These are phyloP conservation scores for Stratiolaelaps scimitus DNA, from an alignment of 1,140 invertebrate genomes.

Conservation along the genomic window DNA sequence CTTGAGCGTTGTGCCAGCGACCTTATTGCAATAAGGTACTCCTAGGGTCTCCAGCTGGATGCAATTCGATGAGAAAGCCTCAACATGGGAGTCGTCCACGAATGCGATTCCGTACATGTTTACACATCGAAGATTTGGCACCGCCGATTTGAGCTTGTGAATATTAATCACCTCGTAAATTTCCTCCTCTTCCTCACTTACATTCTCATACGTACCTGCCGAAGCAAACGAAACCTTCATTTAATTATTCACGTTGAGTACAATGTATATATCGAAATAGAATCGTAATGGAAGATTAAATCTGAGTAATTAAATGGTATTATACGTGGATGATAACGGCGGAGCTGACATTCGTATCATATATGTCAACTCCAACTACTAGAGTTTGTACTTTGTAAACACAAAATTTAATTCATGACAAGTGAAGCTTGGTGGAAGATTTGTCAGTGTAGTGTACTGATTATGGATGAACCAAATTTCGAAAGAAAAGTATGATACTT, in stretches of 20 bases:
- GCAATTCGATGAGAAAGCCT: constrained; percentile 64
- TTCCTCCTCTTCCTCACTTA: constrained; percentile 97
- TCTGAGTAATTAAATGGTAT: too few relatives aligned
- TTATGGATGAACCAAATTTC: too few relatives aligned
- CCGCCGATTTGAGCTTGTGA: constrained; percentile 89
- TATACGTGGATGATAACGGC: too few relatives aligned
- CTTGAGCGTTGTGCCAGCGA: constrained; percentile 91
- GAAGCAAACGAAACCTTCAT: constrained; percentile 27
- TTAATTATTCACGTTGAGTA: not conserved
- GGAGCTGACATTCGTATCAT: too few relatives aligned
- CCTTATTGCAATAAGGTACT: constrained; percentile 90
- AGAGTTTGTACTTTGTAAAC: too few relatives aligned
- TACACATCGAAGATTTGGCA: constrained; percentile 84
- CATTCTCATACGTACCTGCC: constrained; percentile 91
- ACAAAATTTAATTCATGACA: too few relatives aligned
- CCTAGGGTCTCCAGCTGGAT: constrained; percentile 87
- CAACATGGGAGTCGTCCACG: constrained; percentile 95
- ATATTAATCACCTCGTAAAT: constrained; percentile 99
- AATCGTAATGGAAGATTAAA: too few relatives aligned
- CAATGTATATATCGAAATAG: not conserved
- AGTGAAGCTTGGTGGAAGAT: too few relatives aligned
- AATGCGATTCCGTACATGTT: constrained; percentile 96
- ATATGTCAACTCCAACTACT: too few relatives aligned
- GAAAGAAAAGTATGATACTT: too few relatives aligned
- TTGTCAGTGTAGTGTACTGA: too few relatives aligned